A percentile compares a stretch with the other conserved stretches of the same genome.
Evolutionary conservation across 2,888 invertebrate species (phyloP).

Genomic region (Synergus japonicus): DNA sequence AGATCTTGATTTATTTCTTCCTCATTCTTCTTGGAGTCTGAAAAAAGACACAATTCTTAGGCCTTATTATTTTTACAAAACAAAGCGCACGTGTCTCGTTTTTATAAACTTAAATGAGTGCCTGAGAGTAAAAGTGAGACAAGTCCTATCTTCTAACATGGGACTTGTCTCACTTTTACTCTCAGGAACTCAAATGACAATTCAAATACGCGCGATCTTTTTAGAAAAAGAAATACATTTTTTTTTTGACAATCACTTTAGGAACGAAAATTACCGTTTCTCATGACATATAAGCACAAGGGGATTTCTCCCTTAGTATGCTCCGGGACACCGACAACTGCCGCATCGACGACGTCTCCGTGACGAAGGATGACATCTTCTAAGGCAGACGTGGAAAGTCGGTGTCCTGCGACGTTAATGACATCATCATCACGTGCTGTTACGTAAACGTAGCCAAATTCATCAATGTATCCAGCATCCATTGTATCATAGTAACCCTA

Average conservation of each 20-base stretch:
- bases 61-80: background rate
- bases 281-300: conserved; percentile 90
- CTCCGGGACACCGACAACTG: conserved; percentile 94
- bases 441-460: conserved; percentile 91
- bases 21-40: conserved; percentile 79
- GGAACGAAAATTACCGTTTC: conserved; percentile 78
- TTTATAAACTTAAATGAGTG: too few relatives aligned
- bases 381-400: conserved; percentile 91
- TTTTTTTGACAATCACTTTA: background rate
- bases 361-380: conserved; percentile 95
- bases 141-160: too few relatives aligned
- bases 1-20: conserved; percentile 80
- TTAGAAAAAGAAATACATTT: background rate
- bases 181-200: too few relatives aligned
- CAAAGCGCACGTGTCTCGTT: too few relatives aligned
- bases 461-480: conserved; percentile 94
- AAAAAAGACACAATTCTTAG: conserved; percentile 15
- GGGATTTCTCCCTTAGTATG: conserved; percentile 94
- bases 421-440: conserved; percentile 96
- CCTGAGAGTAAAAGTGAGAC: too few relatives aligned
- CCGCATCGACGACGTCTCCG: conserved; percentile 90
- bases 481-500: conserved; percentile 96
- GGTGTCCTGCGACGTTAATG: conserved; percentile 96
- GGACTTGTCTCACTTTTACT: too few relatives aligned
- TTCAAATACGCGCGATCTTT: too few relatives aligned